Conservation (phyloP, 2,797 vertebrate species). For the Anisognathus igniventris region DNA sequence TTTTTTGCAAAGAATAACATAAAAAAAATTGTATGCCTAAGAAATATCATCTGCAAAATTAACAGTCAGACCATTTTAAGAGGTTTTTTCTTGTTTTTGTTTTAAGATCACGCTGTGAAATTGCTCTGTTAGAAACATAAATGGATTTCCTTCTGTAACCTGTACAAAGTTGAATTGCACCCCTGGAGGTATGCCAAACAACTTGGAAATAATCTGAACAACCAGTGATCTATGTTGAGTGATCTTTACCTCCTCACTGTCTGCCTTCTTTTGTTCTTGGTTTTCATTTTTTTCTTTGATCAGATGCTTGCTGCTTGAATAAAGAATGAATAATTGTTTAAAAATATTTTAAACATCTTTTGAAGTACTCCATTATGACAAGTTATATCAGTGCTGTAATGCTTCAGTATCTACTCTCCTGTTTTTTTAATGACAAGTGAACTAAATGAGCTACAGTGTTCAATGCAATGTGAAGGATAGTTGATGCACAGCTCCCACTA, state of each 20-base stretch:
- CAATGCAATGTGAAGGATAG: not conserved
- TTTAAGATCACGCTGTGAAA: not conserved
- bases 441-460: not conserved
- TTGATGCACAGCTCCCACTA: not conserved
- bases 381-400: not conserved
- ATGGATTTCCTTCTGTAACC: not conserved
- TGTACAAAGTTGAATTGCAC: not conserved
- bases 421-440: not conserved
- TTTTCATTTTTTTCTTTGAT: not conserved
- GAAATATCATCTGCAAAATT: not conserved
- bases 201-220: conserved; percentile 25
- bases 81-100: not conserved
- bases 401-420: not conserved
- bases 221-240: not conserved
- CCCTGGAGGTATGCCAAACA: conserved; percentile 4
- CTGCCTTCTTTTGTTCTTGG: not conserved
- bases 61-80: not conserved
- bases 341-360: conserved; percentile 3
- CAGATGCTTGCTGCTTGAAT: not conserved
- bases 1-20: not conserved
- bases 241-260: conserved; percentile 19
- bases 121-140: not conserved
- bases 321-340: conserved; percentile 17
- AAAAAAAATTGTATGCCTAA: not conserved
- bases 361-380: not conserved